Base-by-base conservation (phyloP, 2,113 vertebrate species). In the Peromyscus californicus region DNA sequence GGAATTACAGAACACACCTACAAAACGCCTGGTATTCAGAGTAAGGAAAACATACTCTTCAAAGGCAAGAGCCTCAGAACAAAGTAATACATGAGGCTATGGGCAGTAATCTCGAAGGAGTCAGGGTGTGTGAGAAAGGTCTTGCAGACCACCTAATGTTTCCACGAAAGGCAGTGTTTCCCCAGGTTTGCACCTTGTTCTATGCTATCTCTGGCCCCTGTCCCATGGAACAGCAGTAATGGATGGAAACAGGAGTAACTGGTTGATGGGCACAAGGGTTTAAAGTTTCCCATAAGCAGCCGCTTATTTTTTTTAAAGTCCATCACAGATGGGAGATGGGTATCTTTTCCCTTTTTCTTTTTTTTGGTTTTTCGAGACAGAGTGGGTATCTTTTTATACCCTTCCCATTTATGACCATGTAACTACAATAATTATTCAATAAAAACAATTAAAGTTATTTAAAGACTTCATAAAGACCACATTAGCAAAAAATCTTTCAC, bases 381-480 rank as follows among this genome's bases (percentile, higher is more conserved):
- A 7, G 45, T 51, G 89, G 7, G 75, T 36, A 90, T 7, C 9
- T 26, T 91, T 90, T 39, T 7, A 39, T 70, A 95, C 8, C 16
- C n/a, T 95, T 90, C 88, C 26, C 88, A 87, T 75, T 75, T 95
- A 39, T 84, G 95, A 42, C 16, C 26, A 75, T 61, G 39, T 83
- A 59, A 93, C 22, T 88, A 26, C 59, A 70, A 48, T 87, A 63
- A 69, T 88, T 93, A 85, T 65, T 84, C 5, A 78, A 76, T 70
- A 90, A 88, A 78, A 74, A 59, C 93, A 89, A 83, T 75, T 76
- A 31, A 85, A 65, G 22, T 82, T 82, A 84, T 65, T 79, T 65
- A 12, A 86, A 85, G 79, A 75, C 8, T 61, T 36, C 92, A 36
- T 91, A 94, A 94, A 48, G 45, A 82, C 6, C 17, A 65, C 2